phyloP scores from a whole-genome alignment of 2,797 vertebrate species.

The Ctenopoma kingsleyae region DNA sequence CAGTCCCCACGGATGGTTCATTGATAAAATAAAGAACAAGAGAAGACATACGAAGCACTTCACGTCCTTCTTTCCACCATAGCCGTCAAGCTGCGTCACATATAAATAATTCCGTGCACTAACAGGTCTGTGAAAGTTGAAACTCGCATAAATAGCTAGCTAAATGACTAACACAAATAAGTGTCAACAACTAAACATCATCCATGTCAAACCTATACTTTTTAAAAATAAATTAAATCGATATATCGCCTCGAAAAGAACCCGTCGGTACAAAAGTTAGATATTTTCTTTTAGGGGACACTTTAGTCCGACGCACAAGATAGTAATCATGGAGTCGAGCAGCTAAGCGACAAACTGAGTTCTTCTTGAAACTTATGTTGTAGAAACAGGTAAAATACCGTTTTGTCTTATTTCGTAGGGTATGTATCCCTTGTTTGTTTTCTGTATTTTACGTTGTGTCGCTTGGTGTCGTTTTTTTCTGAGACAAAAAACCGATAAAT shows the following conservation, averaged over 20 bases:
- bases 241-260: background rate
- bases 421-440: rapidly evolving
- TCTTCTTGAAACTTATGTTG: slow-evolving; percentile 4
- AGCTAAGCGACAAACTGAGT: rapidly evolving
- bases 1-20: background rate
- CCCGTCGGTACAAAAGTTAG: background rate
- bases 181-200: rapidly evolving
- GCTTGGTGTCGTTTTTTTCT: too few species aligned
- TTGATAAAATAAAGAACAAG: background rate
- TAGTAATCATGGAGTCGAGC: background rate
- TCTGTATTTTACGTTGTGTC: background rate
- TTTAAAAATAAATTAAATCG: rapidly evolving
- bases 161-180: rapidly evolving
- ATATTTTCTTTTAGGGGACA: slow-evolving; percentile 18
- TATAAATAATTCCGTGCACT: slow-evolving; percentile 63
- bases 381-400: slow-evolving; percentile 46
- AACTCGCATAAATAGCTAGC: background rate
- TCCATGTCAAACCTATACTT: rapidly evolving
- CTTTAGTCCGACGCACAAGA: slow-evolving; percentile 48
- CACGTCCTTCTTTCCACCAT: background rate
- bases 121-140: background rate
- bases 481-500: too few species aligned
- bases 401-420: rapidly evolving
- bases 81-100: slow-evolving; percentile 37
- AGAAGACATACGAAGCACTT: background rate